phyloP scores from a whole-genome alignment of 2,113 vertebrate species.

The Symphodus melops region DNA sequence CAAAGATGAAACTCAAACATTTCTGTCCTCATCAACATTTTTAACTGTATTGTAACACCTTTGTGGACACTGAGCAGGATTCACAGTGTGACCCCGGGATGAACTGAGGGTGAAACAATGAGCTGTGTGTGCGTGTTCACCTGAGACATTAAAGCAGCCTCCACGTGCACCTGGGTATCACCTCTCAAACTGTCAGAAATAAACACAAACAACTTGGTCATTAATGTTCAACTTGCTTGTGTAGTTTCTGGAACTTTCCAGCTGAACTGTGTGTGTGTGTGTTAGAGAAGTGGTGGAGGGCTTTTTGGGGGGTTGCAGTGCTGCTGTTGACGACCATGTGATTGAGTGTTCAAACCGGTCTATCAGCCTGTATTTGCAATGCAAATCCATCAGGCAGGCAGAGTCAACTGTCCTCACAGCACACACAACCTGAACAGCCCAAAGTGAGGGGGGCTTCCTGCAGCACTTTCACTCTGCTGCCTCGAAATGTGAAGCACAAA shows the following conservation, averaged over 20 bases:
- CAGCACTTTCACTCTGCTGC: slow-evolving; percentile 20
- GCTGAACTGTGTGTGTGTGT: slow-evolving; percentile 5
- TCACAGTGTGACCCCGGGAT: neutral
- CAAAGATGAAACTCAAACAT: neutral
- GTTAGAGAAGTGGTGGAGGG: neutral
- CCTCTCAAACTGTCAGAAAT: neutral
- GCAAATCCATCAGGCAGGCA: slow-evolving; percentile 56
- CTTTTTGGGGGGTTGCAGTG: neutral
- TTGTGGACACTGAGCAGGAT: neutral
- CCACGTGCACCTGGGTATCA: too few species aligned
- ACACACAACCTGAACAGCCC: neutral
- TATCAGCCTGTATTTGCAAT: slow-evolving; percentile 65
- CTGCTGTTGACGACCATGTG: slow-evolving; percentile 36
- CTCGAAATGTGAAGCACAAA: slow-evolving; percentile 48
- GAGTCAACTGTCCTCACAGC: slow-evolving; percentile 40
- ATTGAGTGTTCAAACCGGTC: slow-evolving; percentile 46
- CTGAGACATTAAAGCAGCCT: neutral
- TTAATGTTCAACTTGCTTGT: slow-evolving; percentile 17
- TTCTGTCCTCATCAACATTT: neutral
- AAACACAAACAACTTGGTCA: neutral
- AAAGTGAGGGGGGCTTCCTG: slow-evolving; percentile 21
- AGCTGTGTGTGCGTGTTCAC: neutral
- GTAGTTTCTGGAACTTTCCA: slow-evolving; percentile 1
- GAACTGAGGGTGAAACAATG: too few species aligned
- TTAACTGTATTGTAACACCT: neutral